Evolutionary conservation across 2,797 vertebrate species (phyloP), one percentile per base, ranked within the genome.

Genomic region (Manis pentadactyla): DNA sequence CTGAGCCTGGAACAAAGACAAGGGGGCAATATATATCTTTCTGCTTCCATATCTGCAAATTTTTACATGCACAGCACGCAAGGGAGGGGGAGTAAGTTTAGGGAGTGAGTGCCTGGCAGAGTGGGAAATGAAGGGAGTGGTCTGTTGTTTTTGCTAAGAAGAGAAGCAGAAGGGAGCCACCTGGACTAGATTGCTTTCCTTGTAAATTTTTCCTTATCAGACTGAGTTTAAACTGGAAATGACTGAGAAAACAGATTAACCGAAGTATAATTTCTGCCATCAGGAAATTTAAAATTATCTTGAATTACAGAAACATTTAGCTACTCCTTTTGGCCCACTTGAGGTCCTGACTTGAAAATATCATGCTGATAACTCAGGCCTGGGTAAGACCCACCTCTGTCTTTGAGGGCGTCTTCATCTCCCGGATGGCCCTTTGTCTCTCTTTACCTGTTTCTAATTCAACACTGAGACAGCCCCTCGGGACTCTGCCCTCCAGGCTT

Each of bases 181-280:
- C 46, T 46, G 46, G 46, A 46, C 46, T 46, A 12, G 46, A 46
- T 2, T 2, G 46, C 46, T 46, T 10, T 46, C 46, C 46, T 46
- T 46, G 46, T 46, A 12, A 46, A 46, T 46, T 46, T 46, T 46
- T 46, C 46, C 46, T 10, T 46, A 46, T 46, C 46, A 46, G 46
- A 12, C 13, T 21, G n/a, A 34, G 42, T 77, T 93, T 59, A 90
- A 75, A 46, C 63, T 12, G 10, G 55, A 75, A 84, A 81, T 51
- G 73, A 64, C 23, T n/a, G 64, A 83, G 87, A 68, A 87, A 91
- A 78, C 12, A 68, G 69, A 93, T 87, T 69, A 87, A 89, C 42
- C 27, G 83, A 73, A 46, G 34, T 71, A 27, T 53, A 49, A 77
- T 81, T 95, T 75, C 73, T 85, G 37, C 68, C 39, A 77, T 4